Evolutionary conservation across 2,888 invertebrate genomes (phyloP), one percentile per base, ranked within the genome.

Genomic region (Halocaridina rubra): DNA sequence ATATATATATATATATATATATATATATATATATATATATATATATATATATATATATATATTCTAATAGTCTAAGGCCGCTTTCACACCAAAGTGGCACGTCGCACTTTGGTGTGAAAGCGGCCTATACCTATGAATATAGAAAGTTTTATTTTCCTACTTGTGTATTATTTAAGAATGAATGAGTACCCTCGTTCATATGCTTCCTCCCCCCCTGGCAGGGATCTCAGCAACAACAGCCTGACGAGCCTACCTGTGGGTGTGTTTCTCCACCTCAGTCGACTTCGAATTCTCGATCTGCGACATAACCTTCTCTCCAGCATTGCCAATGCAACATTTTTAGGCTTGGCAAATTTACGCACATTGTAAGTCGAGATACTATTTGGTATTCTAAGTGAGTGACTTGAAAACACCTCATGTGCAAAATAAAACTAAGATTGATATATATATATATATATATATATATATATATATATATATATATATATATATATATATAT

Each of bases 231-330:
- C 74, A 89, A 90, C 81, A 91, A 91, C 88, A 86, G 88, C 1
- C 89, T 91, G 19, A 75, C 71, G 2, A 32, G 72, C 3, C 84
- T 91, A 3, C 90, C 90, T 1, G 89, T 88, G 7, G 89, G 89
- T 10, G 84, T 89, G 10, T 91, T 91, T 88, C 85, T 82, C 19
- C 84, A 88, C 46, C 88, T 91, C 32, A 90, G 89, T 88, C 85
- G 90, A 61, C 89, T 91, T 3, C 77, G 86, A 24, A 89, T 89
- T 27, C 81, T 89, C 79, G 93, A 97, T 77, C 93, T 98, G 81
- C 97, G 96, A 91, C 96, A 97, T 91, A 98, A 98, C 91, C 93
- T 94, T 88, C 92, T 98, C 88, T 93, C 92, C 53, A 92, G 92
- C 78, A 91, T 98, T 74, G 93, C 93, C 82, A 93, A 94, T 81